phyloP scores from a whole-genome alignment of 2,888 invertebrate genomes.

The Parelbella ahira region DNA sequence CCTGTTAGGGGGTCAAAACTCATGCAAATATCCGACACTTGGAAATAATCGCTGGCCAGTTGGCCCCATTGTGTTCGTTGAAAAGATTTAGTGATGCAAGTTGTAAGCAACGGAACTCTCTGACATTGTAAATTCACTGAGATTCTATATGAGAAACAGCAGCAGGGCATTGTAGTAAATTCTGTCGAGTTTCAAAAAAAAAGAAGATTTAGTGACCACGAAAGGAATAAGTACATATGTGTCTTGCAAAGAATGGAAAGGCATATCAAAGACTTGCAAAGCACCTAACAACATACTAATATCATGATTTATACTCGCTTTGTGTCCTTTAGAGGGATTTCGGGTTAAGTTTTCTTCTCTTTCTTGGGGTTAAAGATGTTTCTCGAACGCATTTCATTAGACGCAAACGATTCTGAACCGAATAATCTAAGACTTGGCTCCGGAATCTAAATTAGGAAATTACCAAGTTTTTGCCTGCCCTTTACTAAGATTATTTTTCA shows the following conservation, averaged over 20 bases:
- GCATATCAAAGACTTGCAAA: slow-evolving; percentile 1
- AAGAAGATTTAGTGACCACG: slow-evolving; percentile 17
- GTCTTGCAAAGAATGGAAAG: slow-evolving; percentile 4
- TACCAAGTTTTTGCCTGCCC: too few relatives aligned
- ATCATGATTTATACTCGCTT: too few relatives aligned
- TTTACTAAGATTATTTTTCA: too few relatives aligned
- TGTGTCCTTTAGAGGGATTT: too few relatives aligned
- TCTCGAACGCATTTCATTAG: too few relatives aligned
- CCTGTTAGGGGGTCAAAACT: slow-evolving; percentile 59
- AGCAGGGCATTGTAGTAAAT: slow-evolving; percentile 15
- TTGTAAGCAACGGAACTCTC: slow-evolving; percentile 32
- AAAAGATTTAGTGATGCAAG: slow-evolving; percentile 51
- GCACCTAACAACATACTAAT: not conserved
- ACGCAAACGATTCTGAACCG: too few relatives aligned
- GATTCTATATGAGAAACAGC: slow-evolving; percentile 20
- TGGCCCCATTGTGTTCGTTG: slow-evolving; percentile 51
- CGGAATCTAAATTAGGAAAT: too few relatives aligned
- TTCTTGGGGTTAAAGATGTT: too few relatives aligned
- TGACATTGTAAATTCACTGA: slow-evolving; percentile 22
- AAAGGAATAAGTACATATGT: slow-evolving; percentile 3
- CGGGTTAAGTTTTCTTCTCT: too few relatives aligned
- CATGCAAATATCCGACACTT: slow-evolving; percentile 62
- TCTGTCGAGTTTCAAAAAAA: slow-evolving; percentile 12
- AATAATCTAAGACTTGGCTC: too few relatives aligned
- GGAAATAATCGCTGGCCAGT: slow-evolving; percentile 53